Conservation (phyloP, 1,140 invertebrate species). For the Drosophila pruinosa region DNA sequence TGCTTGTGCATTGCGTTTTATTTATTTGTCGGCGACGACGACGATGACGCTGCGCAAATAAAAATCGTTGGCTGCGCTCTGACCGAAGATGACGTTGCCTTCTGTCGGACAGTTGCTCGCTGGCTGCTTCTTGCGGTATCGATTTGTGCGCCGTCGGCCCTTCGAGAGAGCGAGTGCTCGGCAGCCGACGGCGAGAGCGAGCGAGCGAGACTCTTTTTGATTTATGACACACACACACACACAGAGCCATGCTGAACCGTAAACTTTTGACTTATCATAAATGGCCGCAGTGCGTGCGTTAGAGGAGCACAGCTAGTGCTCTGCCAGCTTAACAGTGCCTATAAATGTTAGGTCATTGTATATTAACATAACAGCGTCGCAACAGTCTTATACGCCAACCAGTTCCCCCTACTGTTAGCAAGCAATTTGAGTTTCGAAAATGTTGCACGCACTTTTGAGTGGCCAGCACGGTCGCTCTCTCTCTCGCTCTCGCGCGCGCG, state of each 20-base stretch:
- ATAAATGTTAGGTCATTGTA: conserved; percentile 5
- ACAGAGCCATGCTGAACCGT: background rate
- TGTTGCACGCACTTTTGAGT: conserved; percentile 28
- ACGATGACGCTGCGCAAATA: conserved; percentile 59
- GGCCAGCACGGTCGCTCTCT: conserved; percentile 11
- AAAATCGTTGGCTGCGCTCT: conserved; percentile 38
- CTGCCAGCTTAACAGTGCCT: conserved; percentile 22
- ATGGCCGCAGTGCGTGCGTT: conserved; percentile 27
- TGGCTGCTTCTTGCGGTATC: conserved; percentile 18
- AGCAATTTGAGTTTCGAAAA: conserved; percentile 37
- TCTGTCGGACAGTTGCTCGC: conserved; percentile 16
- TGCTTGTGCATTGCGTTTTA: conserved; percentile 72
- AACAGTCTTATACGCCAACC: conserved; percentile 41
- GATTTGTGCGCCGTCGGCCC: conserved; percentile 39
- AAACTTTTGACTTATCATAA: conserved; percentile 26
- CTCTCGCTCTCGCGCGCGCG: background rate
- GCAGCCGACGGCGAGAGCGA: background rate
- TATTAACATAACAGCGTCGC: conserved; percentile 15
- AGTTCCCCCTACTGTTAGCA: conserved; percentile 11
- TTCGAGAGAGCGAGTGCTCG: conserved; percentile 14
- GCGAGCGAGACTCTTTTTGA: conserved; percentile 37
- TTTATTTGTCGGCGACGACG: conserved; percentile 59
- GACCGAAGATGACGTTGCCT: conserved; percentile 38
- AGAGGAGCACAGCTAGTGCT: conserved; percentile 47
- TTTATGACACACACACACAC: conserved; percentile 36